Base-by-base conservation (phyloP, 2,113 vertebrate species). In the Protomyctophum bolini region DNA sequence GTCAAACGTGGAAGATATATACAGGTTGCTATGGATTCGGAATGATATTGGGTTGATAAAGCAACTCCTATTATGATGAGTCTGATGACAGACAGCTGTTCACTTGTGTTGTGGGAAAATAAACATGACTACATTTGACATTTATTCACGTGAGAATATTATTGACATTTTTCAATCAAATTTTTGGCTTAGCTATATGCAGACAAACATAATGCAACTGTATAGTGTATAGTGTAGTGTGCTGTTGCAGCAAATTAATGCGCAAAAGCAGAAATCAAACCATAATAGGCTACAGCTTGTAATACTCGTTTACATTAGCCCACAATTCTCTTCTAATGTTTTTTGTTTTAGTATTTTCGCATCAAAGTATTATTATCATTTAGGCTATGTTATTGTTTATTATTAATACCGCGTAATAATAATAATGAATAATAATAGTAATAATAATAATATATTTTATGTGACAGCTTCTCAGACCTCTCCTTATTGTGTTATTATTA, bases 81-180 rank as follows among this genome's bases (percentile, higher is more conserved):
- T 21, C 21, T 21, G 21, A 21, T 21, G 11, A 33, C 33, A 52
- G 63, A 65, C 49, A 65, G 63, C 63, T 65, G 49, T 51, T 65
- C 21, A 51, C 45, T 46, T 62, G 21, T 41, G 33, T 41, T 41
- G 33, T 41, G 33, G 33, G 33, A 4, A 41, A 41, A 41, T 41
- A 41, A 41, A 41, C 33, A 41, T 41, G 3, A 41, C 33, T 4
- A 41, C 33, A 41, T 41, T 41, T 41, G 33, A 41, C 33, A 41
- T 41, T 41, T 3, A 3, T 41, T 41, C 33, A 2, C 3, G 3
- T 41, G 33, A 41, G 33, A 6, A 41, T 3, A 6, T 41, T 41
- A 4, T 4, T 41, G 33, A 0, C 33, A 41, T 41, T 41, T n/a
- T 33, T 33, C 33, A 4, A 33, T 4, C 33, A 33, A 33, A 33